Base-by-base conservation (phyloP, 1,140 invertebrate species). In the Drosophila seguyi region DNA sequence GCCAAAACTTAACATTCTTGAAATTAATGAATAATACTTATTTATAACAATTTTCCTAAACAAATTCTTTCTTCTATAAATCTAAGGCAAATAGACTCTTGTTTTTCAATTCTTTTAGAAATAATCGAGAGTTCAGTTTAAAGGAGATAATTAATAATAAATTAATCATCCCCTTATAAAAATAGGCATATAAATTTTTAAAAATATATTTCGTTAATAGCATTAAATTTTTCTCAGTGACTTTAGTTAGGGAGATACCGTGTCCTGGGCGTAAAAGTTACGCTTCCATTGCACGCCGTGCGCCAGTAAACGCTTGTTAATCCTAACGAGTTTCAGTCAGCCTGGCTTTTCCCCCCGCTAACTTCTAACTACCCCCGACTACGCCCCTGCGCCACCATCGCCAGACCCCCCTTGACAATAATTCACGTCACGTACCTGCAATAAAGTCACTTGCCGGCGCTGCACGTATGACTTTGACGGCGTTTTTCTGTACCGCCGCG, bases 261-360 rank as follows among this genome's bases (percentile, higher is more conserved):
- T 42, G 29, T 80, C 41, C 53, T 58, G 47, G 81, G 75, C 59
- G 71, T 65, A 63, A 71, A 66, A 79, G 71, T 75, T 67, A 45
- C 47, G 80, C 69, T 78, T 55, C 84, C 79, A 81, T 88, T 88
- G 82, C 82, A 82, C 78, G 75, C 82, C 66, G 67, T 79, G 77
- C 85, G 76, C 86, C 82, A 88, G 85, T 88, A 88, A 88, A 88
- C 85, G 85, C 85, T 88, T 88, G 85, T 88, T 88, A 88, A 88
- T 90, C 85, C 85, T 88, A 88, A 88, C 85, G 85, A 88, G 85
- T 88, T 90, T 90, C 77, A 73, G 71, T 57, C 67, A 34, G 38
- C 41, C 44, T 3, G n/a, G 14, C 36, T 8, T 8, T 13, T 48
- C 10, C 16, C 68, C 41, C 31, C 29, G 6, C 42, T 42, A n/a